Evolutionary conservation across 2,888 invertebrate species (phyloP).

Genomic region (Drosophila eohydei): DNA sequence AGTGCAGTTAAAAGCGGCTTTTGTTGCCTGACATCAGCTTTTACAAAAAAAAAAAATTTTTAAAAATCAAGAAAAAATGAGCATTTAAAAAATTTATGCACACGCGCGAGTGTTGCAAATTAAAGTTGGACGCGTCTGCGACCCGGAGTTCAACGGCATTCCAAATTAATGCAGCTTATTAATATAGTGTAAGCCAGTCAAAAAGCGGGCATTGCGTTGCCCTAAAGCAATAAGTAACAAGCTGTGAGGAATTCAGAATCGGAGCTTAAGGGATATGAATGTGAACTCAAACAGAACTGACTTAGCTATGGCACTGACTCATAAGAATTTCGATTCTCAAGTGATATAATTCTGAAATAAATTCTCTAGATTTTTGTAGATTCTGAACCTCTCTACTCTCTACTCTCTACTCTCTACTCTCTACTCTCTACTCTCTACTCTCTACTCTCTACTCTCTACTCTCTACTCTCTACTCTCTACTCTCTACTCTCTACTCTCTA

Average conservation of each 20-base stretch:
- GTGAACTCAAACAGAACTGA: neutral
- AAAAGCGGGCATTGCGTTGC: neutral
- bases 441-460: no score
- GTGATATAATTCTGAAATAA: no score
- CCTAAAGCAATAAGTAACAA: neutral
- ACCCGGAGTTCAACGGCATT: slow-evolving; percentile 63
- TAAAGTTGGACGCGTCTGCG: slow-evolving; percentile 38
- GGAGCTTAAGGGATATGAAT: neutral
- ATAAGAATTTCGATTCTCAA: neutral
- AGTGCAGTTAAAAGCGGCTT: slow-evolving; percentile 49
- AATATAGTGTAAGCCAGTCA: neutral
- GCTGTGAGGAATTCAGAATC: neutral
- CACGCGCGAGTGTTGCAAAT: slow-evolving; percentile 52
- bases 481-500: no score
- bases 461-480: no score
- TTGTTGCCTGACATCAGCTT: slow-evolving; percentile 34
- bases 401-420: no score
- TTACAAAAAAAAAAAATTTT: slow-evolving; percentile 22
- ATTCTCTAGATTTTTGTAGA: neutral
- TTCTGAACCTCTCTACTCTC: neutral
- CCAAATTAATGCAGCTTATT: slow-evolving; percentile 46
- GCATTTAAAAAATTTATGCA: slow-evolving; percentile 55
- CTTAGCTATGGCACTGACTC: neutral
- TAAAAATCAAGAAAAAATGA: neutral
- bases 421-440: no score